These are phyloP conservation scores for Gibbula magus DNA, from an alignment of 2,888 invertebrate genomes.

Conservation along the genomic window DNA sequence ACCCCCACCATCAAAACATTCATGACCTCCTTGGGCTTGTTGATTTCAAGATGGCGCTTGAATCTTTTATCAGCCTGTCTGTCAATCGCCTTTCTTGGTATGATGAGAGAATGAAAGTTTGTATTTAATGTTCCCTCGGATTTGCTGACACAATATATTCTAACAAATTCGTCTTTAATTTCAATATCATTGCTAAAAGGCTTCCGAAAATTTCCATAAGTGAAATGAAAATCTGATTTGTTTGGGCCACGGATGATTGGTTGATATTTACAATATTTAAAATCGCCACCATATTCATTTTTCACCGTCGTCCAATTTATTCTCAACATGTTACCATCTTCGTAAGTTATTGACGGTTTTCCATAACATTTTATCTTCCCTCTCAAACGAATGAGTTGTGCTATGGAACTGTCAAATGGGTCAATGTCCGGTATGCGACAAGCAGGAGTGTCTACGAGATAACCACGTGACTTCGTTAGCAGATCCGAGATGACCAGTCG, in stretches of 20 bases:
- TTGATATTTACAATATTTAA: conserved; percentile 66
- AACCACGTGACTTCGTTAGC: conserved; percentile 37
- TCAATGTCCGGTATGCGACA: conserved; percentile 70
- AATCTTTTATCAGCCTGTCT: conserved; percentile 33
- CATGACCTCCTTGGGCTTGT: conserved; percentile 69
- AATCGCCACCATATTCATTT: conserved; percentile 45
- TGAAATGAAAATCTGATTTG: conserved; percentile 42
- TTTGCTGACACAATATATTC: conserved; percentile 62
- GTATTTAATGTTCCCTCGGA: conserved; percentile 57
- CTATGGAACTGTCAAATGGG: conserved; percentile 62
- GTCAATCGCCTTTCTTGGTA: conserved; percentile 51
- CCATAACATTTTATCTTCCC: conserved; percentile 51
- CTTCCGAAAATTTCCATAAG: conserved; percentile 41
- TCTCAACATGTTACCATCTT: conserved; percentile 47
- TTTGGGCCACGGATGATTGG: conserved; percentile 53
- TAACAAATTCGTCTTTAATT: conserved; percentile 62
- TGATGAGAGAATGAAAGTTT: conserved; percentile 68
- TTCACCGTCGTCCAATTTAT: conserved; percentile 55
- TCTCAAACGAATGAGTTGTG: conserved; percentile 46
- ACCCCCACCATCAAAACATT: conserved; percentile 89
- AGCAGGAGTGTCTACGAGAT: conserved; percentile 63
- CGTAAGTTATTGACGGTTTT: conserved; percentile 60
- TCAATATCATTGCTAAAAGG: conserved; percentile 47
- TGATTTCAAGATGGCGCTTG: conserved; percentile 34
- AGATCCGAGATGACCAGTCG: not conserved